phyloP scores from a whole-genome alignment of 1,140 invertebrate species.

The Mya arenaria region DNA sequence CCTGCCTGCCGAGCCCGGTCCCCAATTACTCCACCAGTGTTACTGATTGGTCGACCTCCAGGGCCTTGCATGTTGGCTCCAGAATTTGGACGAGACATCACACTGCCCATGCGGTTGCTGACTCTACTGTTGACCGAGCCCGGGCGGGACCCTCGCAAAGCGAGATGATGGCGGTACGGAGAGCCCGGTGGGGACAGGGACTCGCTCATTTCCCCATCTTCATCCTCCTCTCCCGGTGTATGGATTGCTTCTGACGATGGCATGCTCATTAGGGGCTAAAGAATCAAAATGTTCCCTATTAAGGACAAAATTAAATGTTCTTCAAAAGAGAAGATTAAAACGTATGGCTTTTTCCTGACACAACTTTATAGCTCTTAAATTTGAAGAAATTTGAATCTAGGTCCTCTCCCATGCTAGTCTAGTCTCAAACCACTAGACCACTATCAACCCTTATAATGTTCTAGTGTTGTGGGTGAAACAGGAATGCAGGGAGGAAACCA shows the following conservation, averaged over 20 bases:
- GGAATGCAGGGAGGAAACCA: too few relatives aligned
- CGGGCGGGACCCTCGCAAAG: slow-evolving; percentile 49
- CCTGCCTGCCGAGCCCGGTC: slow-evolving; percentile 60
- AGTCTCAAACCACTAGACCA: too few relatives aligned
- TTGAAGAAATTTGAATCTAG: too few relatives aligned
- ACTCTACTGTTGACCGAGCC: slow-evolving; percentile 57
- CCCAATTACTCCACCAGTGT: slow-evolving; percentile 57
- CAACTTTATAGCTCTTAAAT: too few relatives aligned
- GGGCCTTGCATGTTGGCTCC: slow-evolving; percentile 21
- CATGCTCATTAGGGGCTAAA: slow-evolving; percentile 76
- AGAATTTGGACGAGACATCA: slow-evolving; percentile 66
- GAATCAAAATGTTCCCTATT: too few relatives aligned
- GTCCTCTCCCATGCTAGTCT: too few relatives aligned
- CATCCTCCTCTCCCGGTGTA: slow-evolving; percentile 65
- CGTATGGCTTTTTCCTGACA: too few relatives aligned
- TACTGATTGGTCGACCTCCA: slow-evolving; percentile 53
- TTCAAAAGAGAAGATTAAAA: too few relatives aligned
- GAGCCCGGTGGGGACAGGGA: slow-evolving; percentile 48
- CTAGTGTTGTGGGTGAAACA: too few relatives aligned
- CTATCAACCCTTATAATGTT: too few relatives aligned
- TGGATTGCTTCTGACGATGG: slow-evolving; percentile 64
- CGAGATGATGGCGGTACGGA: slow-evolving; percentile 33
- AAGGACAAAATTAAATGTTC: too few relatives aligned
- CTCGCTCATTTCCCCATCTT: slow-evolving; percentile 69
- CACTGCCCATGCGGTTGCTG: slow-evolving; percentile 57